phyloP scores from a whole-genome alignment of 2,113 vertebrate species.

The Symphodus melops region DNA sequence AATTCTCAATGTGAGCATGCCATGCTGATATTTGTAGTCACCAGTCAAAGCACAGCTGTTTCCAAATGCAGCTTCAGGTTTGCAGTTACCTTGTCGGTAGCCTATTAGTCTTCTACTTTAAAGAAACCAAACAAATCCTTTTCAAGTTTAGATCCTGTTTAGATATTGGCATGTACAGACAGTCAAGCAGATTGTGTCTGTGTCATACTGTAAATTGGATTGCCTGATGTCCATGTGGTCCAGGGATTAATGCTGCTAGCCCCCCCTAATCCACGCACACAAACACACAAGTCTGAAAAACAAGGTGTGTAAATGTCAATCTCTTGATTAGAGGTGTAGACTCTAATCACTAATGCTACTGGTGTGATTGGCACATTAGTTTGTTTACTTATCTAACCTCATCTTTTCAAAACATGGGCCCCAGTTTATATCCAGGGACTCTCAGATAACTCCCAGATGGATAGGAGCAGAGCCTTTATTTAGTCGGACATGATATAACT shows the following conservation, averaged over 20 bases:
- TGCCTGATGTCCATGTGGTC: constrained; percentile 70
- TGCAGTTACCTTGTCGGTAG: neutral
- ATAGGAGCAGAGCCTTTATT: constrained; percentile 35
- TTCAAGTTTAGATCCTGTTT: neutral
- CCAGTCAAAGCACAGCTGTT: neutral
- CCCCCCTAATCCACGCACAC: constrained; percentile 62
- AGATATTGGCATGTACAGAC: constrained; percentile 9
- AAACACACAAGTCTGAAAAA: constrained; percentile 39
- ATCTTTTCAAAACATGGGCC: constrained; percentile 30
- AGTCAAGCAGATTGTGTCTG: constrained; percentile 35
- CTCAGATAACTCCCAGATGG: constrained; percentile 18
- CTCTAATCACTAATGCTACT: constrained; percentile 58
- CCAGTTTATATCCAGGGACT: constrained; percentile 43
- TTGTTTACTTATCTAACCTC: constrained; percentile 61
- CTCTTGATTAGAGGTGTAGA: constrained; percentile 54
- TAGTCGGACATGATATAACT: constrained; percentile 38
- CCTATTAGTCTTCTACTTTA: neutral
- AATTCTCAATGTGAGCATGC: neutral
- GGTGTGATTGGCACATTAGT: constrained; percentile 66
- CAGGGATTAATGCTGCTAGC: constrained; percentile 54
- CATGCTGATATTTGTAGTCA: neutral
- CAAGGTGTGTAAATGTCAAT: constrained; percentile 48
- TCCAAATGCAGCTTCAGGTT: neutral
- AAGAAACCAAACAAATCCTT: neutral
- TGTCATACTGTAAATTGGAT: constrained; percentile 71